phyloP scores from a whole-genome alignment of 2,888 invertebrate genomes.

The Orthonevra nobilis region DNA sequence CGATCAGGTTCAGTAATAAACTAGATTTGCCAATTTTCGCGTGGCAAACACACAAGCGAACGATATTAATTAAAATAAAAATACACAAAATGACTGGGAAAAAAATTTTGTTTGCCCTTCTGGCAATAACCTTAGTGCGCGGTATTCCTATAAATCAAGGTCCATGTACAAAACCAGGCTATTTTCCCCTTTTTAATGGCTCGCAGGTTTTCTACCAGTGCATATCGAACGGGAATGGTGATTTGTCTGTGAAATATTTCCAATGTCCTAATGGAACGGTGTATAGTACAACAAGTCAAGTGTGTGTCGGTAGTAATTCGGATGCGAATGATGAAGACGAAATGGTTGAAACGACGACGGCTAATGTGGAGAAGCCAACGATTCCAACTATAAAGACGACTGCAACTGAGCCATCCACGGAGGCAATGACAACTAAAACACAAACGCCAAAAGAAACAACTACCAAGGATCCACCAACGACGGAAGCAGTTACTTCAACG shows the following conservation, averaged over 20 bases:
- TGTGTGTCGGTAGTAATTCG: conserved; percentile 5
- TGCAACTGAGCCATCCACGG: background rate
- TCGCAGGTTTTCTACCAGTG: conserved; percentile 43
- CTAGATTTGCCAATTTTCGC: conserved; percentile 16
- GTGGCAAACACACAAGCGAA: conserved; percentile 26
- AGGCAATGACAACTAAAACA: conserved; percentile 6
- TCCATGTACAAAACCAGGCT: conserved; percentile 26
- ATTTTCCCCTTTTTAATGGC: conserved; percentile 32
- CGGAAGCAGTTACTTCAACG: background rate
- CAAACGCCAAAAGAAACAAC: conserved; percentile 13
- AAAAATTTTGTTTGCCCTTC: conserved; percentile 30
- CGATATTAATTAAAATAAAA: conserved; percentile 2
- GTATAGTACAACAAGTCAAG: conserved; percentile 2
- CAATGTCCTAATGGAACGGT: conserved; percentile 28
- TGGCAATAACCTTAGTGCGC: conserved; percentile 14
- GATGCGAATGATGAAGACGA: conserved; percentile 25
- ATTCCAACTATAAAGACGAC: conserved; percentile 20
- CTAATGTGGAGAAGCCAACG: conserved; percentile 38
- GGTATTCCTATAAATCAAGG: conserved; percentile 4
- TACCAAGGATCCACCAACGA: background rate
- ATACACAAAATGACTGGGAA: conserved; percentile 19
- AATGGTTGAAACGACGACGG: conserved; percentile 22
- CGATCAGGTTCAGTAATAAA: conserved; percentile 22
- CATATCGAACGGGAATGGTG: conserved; percentile 6
- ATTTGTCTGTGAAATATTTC: conserved; percentile 33